A percentile compares a stretch with the other conserved stretches of the same genome.
Conservation (phyloP, 2,888 invertebrate species). For the Philhelius pedissequus region DNA sequence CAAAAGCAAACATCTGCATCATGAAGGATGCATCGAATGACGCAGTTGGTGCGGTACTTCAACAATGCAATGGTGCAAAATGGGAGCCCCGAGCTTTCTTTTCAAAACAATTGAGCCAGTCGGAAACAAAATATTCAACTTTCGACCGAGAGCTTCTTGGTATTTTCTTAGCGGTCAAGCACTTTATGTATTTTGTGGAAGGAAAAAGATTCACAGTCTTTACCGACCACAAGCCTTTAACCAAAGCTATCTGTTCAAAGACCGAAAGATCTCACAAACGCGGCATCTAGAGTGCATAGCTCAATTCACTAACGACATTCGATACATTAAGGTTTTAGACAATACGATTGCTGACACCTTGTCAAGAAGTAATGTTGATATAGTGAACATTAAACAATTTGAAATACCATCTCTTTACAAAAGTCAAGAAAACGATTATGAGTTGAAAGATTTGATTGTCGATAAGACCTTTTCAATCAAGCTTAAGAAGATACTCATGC, state of each 20-base stretch:
- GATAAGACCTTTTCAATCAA: not conserved
- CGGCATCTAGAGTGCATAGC: not conserved
- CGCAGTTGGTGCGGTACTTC: not conserved
- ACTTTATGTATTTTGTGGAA: not conserved
- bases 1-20: slow-evolving; percentile 5
- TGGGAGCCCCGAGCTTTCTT: too few species aligned
- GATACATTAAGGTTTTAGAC: not conserved
- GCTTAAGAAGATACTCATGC: not conserved
- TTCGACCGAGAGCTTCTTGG: not conserved
- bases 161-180: too few species aligned
- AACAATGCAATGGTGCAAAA: not conserved
- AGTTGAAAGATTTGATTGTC: not conserved
- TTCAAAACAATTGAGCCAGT: too few species aligned
- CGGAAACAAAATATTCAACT: not conserved
- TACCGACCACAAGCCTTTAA: not conserved
- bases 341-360: not conserved
- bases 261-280: not conserved
- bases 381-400: not conserved
- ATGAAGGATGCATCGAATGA: slow-evolving; percentile 28
- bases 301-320: not conserved
- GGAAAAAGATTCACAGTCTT: too few species aligned
- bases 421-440: not conserved
- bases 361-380: not conserved
- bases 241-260: not conserved
- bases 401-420: not conserved